Evolutionary conservation across 2,797 vertebrate genomes (phyloP).

Genomic region (Danio aesculapii): DNA sequence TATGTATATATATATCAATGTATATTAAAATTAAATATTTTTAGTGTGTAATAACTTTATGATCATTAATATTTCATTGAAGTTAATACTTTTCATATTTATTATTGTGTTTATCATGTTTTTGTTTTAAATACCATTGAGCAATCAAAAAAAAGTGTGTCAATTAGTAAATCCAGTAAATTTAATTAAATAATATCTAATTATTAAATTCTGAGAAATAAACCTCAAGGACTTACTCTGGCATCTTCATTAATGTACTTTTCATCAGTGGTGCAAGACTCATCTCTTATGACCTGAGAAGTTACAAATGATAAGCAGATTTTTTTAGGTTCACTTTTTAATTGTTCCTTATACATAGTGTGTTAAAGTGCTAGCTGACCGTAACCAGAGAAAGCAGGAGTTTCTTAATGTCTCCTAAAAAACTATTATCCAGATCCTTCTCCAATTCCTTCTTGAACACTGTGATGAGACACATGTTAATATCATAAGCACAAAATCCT

Average conservation of each 20-base stretch:
- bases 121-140: no score
- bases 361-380: conserved; percentile 72
- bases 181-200: no score
- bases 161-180: no score
- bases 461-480: conserved; percentile 66
- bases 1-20: no score
- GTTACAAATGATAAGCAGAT: neutral
- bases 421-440: conserved; percentile 94
- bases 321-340: neutral
- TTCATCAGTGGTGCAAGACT: conserved; percentile 83
- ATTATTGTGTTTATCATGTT: no score
- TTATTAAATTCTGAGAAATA: neutral
- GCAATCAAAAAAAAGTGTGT: no score
- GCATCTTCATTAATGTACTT: conserved; percentile 94
- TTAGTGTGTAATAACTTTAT: no score
- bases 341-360: neutral
- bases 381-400: conserved; percentile 93
- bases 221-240: conserved; percentile 81
- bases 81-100: no score
- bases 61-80: no score
- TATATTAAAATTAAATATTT: no score
- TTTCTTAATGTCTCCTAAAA: conserved; percentile 94
- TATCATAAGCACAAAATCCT: neutral
- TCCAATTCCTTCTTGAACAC: conserved; percentile 97
- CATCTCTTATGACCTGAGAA: conserved; percentile 86